A percentile compares a stretch with the other conserved stretches of the same genome.
Evolutionary conservation across 2,797 vertebrate genomes (phyloP).

Genomic region (Cuculus canorus): DNA sequence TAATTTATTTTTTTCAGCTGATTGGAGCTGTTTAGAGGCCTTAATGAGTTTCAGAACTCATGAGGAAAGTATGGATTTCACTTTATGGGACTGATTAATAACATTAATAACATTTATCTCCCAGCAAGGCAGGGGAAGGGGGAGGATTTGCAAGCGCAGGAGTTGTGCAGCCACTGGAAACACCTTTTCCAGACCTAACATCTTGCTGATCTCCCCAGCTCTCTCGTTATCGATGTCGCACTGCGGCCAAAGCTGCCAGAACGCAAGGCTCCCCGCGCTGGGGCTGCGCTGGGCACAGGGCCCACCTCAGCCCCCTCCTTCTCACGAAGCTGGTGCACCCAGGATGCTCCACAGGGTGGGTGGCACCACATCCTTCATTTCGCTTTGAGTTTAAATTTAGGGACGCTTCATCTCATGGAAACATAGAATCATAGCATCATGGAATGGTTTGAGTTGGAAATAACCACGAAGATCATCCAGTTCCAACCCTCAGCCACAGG

Average conservation of each 20-base stretch:
- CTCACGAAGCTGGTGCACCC: rapidly evolving
- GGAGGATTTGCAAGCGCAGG: neutral
- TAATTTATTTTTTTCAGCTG: neutral
- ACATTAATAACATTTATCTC: slow-evolving; percentile 28
- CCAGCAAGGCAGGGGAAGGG: neutral
- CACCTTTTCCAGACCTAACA: neutral
- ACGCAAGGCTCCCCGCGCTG: neutral
- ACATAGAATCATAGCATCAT: too few species aligned
- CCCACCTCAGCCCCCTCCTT: neutral
- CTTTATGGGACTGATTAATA: slow-evolving; percentile 15
- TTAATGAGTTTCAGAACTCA: slow-evolving; percentile 17
- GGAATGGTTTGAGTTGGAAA: too few species aligned
- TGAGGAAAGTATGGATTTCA: slow-evolving; percentile 1
- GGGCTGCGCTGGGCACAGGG: neutral
- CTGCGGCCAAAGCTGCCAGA: neutral
- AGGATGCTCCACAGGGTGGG: neutral
- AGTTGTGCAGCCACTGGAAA: neutral
- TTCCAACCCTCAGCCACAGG: too few species aligned
- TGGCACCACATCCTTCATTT: neutral
- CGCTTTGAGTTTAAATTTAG: neutral
- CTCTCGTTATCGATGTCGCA: rapidly evolving
- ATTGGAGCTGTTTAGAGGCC: slow-evolving; percentile 16
- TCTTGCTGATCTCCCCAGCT: neutral
- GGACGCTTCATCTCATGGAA: neutral
- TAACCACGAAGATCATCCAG: too few species aligned